Conservation (phyloP, 2,113 vertebrate species). For the Daubentonia madagascariensis region DNA sequence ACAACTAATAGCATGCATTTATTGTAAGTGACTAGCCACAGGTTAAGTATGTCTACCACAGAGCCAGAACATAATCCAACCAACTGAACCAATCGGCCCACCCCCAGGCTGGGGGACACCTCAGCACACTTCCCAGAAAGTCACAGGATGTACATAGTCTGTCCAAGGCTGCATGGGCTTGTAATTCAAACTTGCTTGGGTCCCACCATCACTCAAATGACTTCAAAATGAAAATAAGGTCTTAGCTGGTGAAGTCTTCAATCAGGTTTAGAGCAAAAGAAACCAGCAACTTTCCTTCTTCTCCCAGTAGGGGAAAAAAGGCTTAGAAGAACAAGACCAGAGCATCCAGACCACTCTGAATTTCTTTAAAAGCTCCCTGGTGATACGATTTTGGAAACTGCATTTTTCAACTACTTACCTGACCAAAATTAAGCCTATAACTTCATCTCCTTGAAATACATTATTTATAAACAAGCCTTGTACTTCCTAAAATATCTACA, state of each 20-base stretch:
- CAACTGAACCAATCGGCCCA: too few relatives aligned
- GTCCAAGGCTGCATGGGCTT: background rate
- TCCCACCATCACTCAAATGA: background rate
- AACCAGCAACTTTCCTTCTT: background rate
- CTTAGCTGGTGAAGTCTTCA: background rate
- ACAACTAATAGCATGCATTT: background rate
- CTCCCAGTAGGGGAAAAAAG: background rate
- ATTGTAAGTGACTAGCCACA: background rate
- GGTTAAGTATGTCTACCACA: background rate
- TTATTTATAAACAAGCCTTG: constrained; percentile 35
- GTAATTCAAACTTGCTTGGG: background rate
- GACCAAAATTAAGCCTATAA: background rate
- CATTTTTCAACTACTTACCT: background rate
- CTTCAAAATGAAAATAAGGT: constrained; percentile 29
- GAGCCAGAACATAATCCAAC: background rate
- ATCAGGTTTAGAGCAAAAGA: constrained; percentile 10
- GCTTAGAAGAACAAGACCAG: background rate
- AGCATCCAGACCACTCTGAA: background rate
- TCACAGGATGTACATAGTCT: background rate
- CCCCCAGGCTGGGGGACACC: background rate
- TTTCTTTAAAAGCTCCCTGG: background rate
- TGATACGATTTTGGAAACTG: background rate
- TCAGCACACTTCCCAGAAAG: background rate
- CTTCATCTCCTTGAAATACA: constrained; percentile 26
- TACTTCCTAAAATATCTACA: constrained; percentile 14